phyloP scores from a whole-genome alignment of 2,888 invertebrate genomes.

The Amiota mariae region DNA sequence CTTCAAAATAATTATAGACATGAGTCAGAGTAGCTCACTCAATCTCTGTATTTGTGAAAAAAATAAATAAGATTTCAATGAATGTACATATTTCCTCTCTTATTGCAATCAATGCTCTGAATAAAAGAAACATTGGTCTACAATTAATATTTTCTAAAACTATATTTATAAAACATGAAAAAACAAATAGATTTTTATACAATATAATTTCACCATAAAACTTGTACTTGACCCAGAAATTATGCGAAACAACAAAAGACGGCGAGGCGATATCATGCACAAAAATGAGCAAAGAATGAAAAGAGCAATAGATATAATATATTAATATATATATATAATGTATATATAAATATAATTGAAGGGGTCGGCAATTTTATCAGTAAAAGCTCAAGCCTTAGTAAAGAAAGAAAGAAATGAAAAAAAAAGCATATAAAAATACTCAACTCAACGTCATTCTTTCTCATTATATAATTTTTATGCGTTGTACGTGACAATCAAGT shows the following conservation, averaged over 20 bases:
- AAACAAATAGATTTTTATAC: not conserved
- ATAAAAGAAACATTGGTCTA: no score
- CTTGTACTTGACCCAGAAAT: slow-evolving; percentile 61
- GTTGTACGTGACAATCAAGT: slow-evolving; percentile 57
- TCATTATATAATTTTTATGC: slow-evolving; percentile 54
- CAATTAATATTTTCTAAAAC: no score
- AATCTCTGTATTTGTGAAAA: no score
- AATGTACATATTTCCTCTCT: no score
- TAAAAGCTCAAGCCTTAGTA: slow-evolving; percentile 10
- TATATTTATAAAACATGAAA: not conserved
- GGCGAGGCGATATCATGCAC: slow-evolving; percentile 16
- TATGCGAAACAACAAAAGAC: slow-evolving; percentile 38
- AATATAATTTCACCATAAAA: slow-evolving; percentile 18
- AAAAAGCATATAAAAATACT: slow-evolving; percentile 29
- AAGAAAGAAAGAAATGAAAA: no score
- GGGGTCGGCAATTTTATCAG: slow-evolving; percentile 38
- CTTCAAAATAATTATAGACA: no score
- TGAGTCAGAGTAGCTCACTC: no score
- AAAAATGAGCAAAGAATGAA: slow-evolving; percentile 2
- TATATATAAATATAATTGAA: no score
- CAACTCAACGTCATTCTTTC: slow-evolving; percentile 22
- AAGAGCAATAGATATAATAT: no score
- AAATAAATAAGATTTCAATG: no score
- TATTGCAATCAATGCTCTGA: no score
- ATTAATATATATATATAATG: no score